Conservation (phyloP, 2,113 vertebrate genomes). For the Andinoacara biseriatus region DNA sequence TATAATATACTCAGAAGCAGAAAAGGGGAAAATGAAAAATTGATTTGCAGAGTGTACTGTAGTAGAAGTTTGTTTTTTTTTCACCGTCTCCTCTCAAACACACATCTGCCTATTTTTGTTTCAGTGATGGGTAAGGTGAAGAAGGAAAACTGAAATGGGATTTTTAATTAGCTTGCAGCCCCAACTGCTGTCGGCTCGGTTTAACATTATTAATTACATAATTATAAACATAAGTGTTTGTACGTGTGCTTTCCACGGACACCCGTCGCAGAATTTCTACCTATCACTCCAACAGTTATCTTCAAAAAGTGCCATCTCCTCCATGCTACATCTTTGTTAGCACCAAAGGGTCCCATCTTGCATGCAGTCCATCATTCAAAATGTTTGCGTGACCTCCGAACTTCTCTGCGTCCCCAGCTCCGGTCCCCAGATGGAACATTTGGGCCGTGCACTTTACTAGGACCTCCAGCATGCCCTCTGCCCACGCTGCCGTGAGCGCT, state of each 20-base stretch:
- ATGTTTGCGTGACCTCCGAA: conserved; percentile 19
- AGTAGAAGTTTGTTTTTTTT: conserved; percentile 18
- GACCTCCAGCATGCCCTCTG: conserved; percentile 43
- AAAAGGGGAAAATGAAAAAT: conserved; percentile 62
- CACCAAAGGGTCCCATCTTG: not conserved
- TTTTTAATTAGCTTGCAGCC: conserved; percentile 56
- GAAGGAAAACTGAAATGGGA: conserved; percentile 18
- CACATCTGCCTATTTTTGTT: conserved; percentile 50
- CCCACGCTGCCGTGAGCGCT: conserved; percentile 15
- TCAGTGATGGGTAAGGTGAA: conserved; percentile 22
- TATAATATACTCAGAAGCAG: conserved; percentile 66
- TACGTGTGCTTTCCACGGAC: not conserved
- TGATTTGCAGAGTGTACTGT: conserved; percentile 46
- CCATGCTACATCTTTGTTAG: not conserved
- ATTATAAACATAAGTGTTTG: conserved; percentile 43
- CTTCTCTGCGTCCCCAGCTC: not conserved
- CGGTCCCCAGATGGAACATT: conserved; percentile 43
- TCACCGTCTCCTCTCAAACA: conserved; percentile 36
- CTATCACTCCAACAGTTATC: not conserved
- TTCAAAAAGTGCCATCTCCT: not conserved
- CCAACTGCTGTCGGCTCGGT: conserved; percentile 25
- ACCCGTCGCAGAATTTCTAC: conserved; percentile 15
- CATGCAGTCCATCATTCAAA: conserved; percentile 19
- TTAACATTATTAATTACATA: conserved; percentile 35
- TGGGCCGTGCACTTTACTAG: conserved; percentile 11